Evolutionary conservation across 2,113 vertebrate genomes (phyloP), one percentile per base, ranked within the genome.

Genomic region (Chloropsis cyanopogon): DNA sequence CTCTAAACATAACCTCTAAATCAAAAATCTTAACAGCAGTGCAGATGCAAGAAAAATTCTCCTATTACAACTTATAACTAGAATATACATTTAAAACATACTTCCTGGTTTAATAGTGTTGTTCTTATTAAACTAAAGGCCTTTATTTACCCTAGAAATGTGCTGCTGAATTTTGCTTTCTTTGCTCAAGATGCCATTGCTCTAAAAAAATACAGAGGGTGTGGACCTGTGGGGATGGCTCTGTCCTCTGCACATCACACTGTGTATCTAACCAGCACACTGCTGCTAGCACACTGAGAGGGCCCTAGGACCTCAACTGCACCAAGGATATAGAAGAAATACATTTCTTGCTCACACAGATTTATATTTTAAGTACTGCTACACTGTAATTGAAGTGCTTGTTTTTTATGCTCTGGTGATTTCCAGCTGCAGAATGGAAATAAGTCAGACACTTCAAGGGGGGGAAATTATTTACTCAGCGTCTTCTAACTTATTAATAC

Each of bases 401-500:
- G 49, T 12, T 81, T 81, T 69, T 65, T 75, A 84, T 16, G 60
- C 76, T 88, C 82, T 78, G 46, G 85, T 86, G 72, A 93, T 82
- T 96, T 96, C 90, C 82, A 90, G 54, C 56, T 86, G 82, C 72
- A 71, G 69, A 71, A 92, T 71, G 65, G 86, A 94, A 93, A 79
- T 41, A 90, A 82, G 33, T 82, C 2, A 4, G 61, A 76, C 47
- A 60, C 65, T 90, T 96, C 87, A 93, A 90, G 92, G 76, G 60
- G 24, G 9, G 76, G 49, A 88, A 95, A 84, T 90, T 75, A 94
- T 94, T 96, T 92, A 88, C 72, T 96, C 80, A 93, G 57, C 56
- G 35, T 83, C 82, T 88, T 86, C 41, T 78, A 84, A 79, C 17
- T 77, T 90, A 86, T 70, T 96, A 75, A 90, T 60, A 42, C 21